Evolutionary conservation across 2,113 vertebrate genomes (phyloP).

Genomic region (Clarias macrocephalus): DNA sequence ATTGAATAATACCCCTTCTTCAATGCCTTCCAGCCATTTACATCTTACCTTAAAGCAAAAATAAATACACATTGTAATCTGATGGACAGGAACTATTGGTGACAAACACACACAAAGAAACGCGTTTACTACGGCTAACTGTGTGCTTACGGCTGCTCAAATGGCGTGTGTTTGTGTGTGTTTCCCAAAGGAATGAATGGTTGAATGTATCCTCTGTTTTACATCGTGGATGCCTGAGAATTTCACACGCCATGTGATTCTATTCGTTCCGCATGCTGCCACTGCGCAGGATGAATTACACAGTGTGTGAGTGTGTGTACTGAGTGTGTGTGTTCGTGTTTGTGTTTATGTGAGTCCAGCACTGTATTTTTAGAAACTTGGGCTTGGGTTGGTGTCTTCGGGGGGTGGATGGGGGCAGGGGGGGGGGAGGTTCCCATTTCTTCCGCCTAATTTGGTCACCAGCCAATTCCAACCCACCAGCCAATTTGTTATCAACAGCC

Average conservation of each 20-base stretch:
- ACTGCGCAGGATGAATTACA: neutral
- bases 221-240: slow-evolving; percentile 17
- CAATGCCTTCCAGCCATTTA: neutral
- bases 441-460: neutral
- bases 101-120: neutral
- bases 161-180: neutral
- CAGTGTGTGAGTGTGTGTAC: slow-evolving; percentile 28
- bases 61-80: neutral
- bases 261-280: slow-evolving; percentile 21
- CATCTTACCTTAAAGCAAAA: neutral
- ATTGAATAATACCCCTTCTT: neutral
- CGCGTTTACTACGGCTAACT: no score
- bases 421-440: no score
- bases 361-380: neutral
- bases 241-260: slow-evolving; percentile 33
- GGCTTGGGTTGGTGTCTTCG: neutral
- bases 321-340: neutral
- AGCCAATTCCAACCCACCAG: neutral
- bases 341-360: neutral
- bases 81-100: slow-evolving; percentile 11
- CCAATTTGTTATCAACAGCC: neutral
- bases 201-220: slow-evolving; percentile 32
- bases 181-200: slow-evolving; percentile 1
- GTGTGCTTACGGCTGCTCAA: no score
- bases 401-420: neutral